A percentile compares a stretch with the other conserved stretches of the same genome.
Evolutionary conservation across 1,140 invertebrate genomes (phyloP).

Genomic region (Drosophila nigrodunni): DNA sequence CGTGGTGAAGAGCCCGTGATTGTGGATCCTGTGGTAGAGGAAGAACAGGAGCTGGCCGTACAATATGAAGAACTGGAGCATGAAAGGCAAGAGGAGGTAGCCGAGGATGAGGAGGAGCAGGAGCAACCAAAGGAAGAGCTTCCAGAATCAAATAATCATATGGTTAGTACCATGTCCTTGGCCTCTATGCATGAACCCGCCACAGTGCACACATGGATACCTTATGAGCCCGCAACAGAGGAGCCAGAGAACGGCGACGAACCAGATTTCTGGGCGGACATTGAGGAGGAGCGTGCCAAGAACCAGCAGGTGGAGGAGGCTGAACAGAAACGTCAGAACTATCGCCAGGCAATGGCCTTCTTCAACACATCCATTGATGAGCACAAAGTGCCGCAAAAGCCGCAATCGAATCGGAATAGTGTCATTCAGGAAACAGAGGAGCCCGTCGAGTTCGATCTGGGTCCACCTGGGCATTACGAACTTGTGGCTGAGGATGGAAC

Average conservation of each 20-base stretch:
- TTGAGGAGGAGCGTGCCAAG: slow-evolving; percentile 57
- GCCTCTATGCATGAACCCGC: slow-evolving; percentile 76
- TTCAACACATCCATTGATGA: slow-evolving; percentile 80
- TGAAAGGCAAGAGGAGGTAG: slow-evolving; percentile 19
- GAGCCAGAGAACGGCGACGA: slow-evolving; percentile 33
- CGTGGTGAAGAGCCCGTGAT: slow-evolving; percentile 68
- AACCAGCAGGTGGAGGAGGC: slow-evolving; percentile 64
- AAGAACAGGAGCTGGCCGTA: slow-evolving; percentile 57
- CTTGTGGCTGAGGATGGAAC: slow-evolving; percentile 56
- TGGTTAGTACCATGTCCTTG: slow-evolving; percentile 66
- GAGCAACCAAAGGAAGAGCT: background rate
- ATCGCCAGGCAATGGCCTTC: slow-evolving; percentile 80
- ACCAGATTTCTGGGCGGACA: slow-evolving; percentile 71
- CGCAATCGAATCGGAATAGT: slow-evolving; percentile 45
- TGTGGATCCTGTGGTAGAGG: slow-evolving; percentile 65
- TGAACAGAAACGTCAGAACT: slow-evolving; percentile 74
- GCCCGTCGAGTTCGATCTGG: slow-evolving; percentile 36
- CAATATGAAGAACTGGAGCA: slow-evolving; percentile 65
- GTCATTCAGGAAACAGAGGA: slow-evolving; percentile 53
- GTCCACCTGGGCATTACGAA: slow-evolving; percentile 60
- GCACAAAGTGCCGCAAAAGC: slow-evolving; percentile 58
- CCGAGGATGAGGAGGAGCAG: background rate
- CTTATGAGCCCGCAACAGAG: background rate
- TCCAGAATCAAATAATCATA: slow-evolving; percentile 43
- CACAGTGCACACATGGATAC: slow-evolving; percentile 64